Base-by-base conservation (phyloP, 2,888 invertebrate species). In the Disparrhopalites patrizii region DNA sequence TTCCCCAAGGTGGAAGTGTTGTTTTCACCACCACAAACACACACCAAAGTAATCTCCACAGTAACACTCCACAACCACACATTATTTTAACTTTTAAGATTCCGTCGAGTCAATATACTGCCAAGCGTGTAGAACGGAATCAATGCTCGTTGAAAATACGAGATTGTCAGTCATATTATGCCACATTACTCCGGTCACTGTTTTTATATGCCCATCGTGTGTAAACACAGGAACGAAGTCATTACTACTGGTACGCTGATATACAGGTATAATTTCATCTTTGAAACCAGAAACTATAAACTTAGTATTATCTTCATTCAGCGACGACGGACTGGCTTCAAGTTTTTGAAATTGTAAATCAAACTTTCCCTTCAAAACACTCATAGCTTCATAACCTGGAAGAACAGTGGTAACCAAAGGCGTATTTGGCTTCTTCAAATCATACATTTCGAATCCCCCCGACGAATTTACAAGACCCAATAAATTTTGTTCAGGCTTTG, bases 81-180 rank as follows among this genome's bases (percentile, higher is more conserved):
- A n/a, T n/a, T n/a, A n/a, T n/a, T n/a, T n/a, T n/a, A n/a, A n/a
- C n/a, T n/a, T n/a, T n/a, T n/a, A n/a, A n/a, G n/a, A n/a, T n/a
- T n/a, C n/a, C n/a, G n/a, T n/a, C n/a, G n/a, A n/a, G n/a, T 47
- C 47, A 56, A 67, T 69, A 50, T 62, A 75, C 47, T 75, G 75
- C 75, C 75, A 75, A 51, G 75, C 75, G 57, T 75, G 75, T 40
- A 75, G 62, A 40, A 73, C 68, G 15, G 73, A 67, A 54, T 75
- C 73, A 3, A 69, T 36, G 36, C 68, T 66, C 1, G 72, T 62
- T 15, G 75, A 75, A 61, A 75, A 70, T 2, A 75, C 27, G 7
- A 75, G 56, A 51, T 68, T 68, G 0, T 69, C 66, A 20, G 70
- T 58, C 10, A 60, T 38, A 15, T 66, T 69, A 52, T 73, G 73